A percentile compares a stretch with the other conserved stretches of the same genome.
Evolutionary conservation across 2,888 invertebrate species (phyloP).

Genomic region (Abscondita cerata): DNA sequence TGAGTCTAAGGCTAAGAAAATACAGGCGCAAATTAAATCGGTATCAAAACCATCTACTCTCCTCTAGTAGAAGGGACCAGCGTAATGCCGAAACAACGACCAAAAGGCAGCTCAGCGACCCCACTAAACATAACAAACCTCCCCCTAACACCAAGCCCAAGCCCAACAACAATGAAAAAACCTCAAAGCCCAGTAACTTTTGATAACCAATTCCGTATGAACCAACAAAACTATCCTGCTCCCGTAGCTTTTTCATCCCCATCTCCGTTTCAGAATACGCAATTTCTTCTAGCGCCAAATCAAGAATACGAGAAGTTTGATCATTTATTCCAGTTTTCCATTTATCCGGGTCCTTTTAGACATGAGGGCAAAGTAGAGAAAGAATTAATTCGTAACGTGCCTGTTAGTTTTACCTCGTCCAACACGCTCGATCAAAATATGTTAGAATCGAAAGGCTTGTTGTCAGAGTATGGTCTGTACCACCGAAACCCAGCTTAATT

Average conservation of each 20-base stretch:
- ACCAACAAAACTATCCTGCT: conserved; percentile 25
- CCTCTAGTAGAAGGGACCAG: conserved; percentile 75
- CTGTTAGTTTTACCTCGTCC: conserved; percentile 45
- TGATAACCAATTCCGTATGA: conserved; percentile 34
- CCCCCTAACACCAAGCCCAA: conserved; percentile 63
- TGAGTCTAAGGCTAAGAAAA: conserved; percentile 73
- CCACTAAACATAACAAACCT: conserved; percentile 58
- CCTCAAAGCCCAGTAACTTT: conserved; percentile 54
- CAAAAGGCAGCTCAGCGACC: conserved; percentile 68
- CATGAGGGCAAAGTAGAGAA: conserved; percentile 62
- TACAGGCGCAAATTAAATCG: conserved; percentile 57
- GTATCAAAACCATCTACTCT: conserved; percentile 53
- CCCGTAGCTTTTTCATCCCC: conserved; percentile 40
- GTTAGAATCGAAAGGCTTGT: conserved; percentile 43
- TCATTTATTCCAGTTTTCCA: conserved; percentile 69
- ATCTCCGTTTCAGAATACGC: conserved; percentile 36
- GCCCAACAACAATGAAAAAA: conserved; percentile 60
- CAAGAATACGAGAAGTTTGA: conserved; percentile 60
- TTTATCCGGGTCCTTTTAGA: conserved; percentile 75
- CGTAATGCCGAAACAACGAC: conserved; percentile 82
- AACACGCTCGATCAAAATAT: conserved; percentile 47
- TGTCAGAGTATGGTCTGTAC: conserved; percentile 49
- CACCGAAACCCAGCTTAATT: conserved; percentile 52
- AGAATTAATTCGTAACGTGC: conserved; percentile 55
- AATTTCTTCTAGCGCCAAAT: conserved; percentile 31